These are phyloP conservation scores for Matsumurasca onukii DNA, from an alignment of 1,140 invertebrate species.

Conservation along the genomic window DNA sequence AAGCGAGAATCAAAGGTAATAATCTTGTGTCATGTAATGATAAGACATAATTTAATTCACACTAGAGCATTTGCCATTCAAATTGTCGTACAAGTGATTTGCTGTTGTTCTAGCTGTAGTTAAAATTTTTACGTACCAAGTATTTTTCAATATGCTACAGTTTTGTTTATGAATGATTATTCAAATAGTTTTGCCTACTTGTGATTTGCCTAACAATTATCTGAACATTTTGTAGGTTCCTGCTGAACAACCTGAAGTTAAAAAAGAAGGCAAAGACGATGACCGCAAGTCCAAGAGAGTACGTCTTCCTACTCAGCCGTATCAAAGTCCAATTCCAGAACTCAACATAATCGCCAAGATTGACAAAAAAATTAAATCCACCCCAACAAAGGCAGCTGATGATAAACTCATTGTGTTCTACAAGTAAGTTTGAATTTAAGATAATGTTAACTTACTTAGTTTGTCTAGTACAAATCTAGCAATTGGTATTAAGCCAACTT, in stretches of 20 bases:
- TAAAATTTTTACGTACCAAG: too few species aligned
- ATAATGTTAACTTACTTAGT: too few species aligned
- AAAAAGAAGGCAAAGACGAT: conserved; percentile 43
- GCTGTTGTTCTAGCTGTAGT: too few species aligned
- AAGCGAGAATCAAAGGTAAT: conserved; percentile 31
- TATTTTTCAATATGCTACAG: too few species aligned
- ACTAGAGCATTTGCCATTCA: too few species aligned
- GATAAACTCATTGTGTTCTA: conserved; percentile 84
- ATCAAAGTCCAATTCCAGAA: conserved; percentile 78
- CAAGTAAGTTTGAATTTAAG: conserved; percentile 68
- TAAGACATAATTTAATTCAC: too few species aligned
- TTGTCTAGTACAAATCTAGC: too few species aligned
- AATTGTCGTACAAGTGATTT: too few species aligned
- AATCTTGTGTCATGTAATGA: background rate
- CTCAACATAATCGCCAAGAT: conserved; percentile 72
- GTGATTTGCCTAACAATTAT: too few species aligned
- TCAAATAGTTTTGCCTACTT: too few species aligned
- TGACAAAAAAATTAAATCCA: conserved; percentile 53
- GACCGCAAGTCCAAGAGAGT: conserved; percentile 57
- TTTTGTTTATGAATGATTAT: too few species aligned
- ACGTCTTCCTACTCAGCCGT: conserved; percentile 68
- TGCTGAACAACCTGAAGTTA: conserved; percentile 14
- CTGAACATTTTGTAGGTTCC: conserved; percentile 22
- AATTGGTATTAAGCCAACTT: too few species aligned
- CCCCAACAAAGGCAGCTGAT: conserved; percentile 61